phyloP scores from a whole-genome alignment of 2,113 vertebrate species.

The Xiphophorus hellerii region DNA sequence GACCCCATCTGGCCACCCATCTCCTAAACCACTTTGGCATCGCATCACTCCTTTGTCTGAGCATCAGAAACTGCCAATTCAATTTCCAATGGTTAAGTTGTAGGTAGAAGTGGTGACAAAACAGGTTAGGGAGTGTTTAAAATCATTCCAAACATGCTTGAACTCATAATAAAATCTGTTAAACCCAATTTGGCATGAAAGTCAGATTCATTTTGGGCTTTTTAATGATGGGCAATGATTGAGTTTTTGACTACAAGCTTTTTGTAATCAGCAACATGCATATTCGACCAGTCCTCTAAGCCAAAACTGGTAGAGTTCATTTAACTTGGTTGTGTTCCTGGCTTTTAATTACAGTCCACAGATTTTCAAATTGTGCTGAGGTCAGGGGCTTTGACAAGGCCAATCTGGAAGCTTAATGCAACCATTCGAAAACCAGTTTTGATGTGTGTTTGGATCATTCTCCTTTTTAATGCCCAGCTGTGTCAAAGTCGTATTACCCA shows the following conservation, averaged over 20 bases:
- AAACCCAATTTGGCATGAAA: slow-evolving; percentile 2
- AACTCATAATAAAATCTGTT: neutral
- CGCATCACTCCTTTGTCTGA: slow-evolving; percentile 38
- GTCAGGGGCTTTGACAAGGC: too few species aligned
- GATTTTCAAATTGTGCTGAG: too few species aligned
- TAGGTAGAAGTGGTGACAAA: slow-evolving; percentile 1
- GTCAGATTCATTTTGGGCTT: neutral
- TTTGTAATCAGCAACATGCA: neutral
- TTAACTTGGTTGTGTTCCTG: neutral
- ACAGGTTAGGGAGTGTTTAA: slow-evolving; percentile 8
- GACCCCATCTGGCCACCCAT: slow-evolving; percentile 45
- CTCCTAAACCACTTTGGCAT: slow-evolving; percentile 51
- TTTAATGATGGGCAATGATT: neutral
- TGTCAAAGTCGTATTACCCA: too few species aligned
- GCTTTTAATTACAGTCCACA: neutral
- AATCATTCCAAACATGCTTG: slow-evolving; percentile 17
- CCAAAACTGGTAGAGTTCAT: neutral
- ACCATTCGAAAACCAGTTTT: too few species aligned
- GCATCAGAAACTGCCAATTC: slow-evolving; percentile 46
- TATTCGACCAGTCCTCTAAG: neutral
- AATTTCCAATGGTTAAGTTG: slow-evolving; percentile 33
- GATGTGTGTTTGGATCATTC: too few species aligned
- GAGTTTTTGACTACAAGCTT: neutral
- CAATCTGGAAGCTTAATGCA: too few species aligned
- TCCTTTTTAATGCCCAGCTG: too few species aligned